Base-by-base conservation (phyloP, 2,888 invertebrate species). In the Heliconius sara region DNA sequence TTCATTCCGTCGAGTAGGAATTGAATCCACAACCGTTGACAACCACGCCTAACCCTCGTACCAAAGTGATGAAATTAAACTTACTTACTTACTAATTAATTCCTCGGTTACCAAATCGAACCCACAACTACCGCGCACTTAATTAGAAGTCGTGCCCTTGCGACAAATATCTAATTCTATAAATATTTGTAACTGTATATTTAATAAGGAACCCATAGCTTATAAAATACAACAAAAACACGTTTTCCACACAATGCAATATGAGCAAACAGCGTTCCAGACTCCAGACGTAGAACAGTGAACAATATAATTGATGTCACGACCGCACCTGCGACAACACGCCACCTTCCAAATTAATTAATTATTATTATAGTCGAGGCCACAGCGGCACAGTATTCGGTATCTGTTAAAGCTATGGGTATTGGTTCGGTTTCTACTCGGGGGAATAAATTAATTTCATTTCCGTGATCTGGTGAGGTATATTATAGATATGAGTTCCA, bases 301-400 rank as follows among this genome's bases (percentile, higher is more conserved):
- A 78, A 65, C 74, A 74, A 60, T 78, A 74, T 78, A 75, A 75
- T 79, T 63, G 74, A 79, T 79, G 79, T 75, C 63, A 79, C 47
- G 34, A 65, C 13, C 65, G 57, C 78, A 78, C 78, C 76, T 78
- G 78, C 67, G 73, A 63, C n/a, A 72, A 78, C 78, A 78, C 25
- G 63, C 27, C 43, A 60, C 25, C 25, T 27, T 30, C 30, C 4
- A 72, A 25, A 78, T 76, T 78, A 76, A 76, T 80, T 78, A 78
- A 78, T 80, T 78, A 76, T 79, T 79, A 79, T 71, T 70, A 57
- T 22, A 70, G 2, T 65, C 25, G 52, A 39, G 34, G 39, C 16
- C 34, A 13, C 13, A n/a, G 6, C 13, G 57, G 73, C 9, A 7
- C 25, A 9, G 70, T 7, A 16, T 13, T 12, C 25, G 6, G 25